Conservation (phyloP, 2,113 vertebrate genomes). For the Myotis lucifugus region DNA sequence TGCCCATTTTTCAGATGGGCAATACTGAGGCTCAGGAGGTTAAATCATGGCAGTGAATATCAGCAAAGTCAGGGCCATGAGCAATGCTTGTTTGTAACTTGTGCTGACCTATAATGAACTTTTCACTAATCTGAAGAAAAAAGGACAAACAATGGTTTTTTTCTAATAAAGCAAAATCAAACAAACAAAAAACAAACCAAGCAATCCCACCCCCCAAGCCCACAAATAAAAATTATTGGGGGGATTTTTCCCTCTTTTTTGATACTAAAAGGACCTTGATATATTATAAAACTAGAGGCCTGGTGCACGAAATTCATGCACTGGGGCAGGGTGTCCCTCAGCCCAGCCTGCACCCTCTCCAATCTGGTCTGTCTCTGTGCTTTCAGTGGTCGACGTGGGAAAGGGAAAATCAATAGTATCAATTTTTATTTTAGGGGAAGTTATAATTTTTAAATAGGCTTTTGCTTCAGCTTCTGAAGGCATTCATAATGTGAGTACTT, state of each 20-base stretch:
- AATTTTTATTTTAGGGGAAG: neutral
- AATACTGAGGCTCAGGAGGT: neutral
- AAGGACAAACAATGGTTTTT: neutral
- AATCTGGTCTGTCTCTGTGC: neutral
- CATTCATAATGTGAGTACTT: neutral
- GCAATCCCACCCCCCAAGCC: too few species aligned
- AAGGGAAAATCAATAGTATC: neutral
- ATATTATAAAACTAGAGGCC: neutral
- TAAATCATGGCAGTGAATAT: neutral
- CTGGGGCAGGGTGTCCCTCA: too few species aligned
- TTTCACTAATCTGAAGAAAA: neutral
- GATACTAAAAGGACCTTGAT: neutral
- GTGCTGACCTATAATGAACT: neutral
- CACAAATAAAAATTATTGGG: neutral
- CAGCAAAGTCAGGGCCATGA: neutral
- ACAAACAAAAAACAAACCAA: neutral
- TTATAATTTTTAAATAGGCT: neutral
- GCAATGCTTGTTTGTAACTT: neutral
- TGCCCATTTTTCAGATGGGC: conserved; percentile 23
- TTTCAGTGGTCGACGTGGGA: neutral
- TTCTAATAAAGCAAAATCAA: neutral
- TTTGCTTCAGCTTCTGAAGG: conserved; percentile 36
- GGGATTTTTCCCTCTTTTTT: neutral
- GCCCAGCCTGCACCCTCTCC: too few species aligned
- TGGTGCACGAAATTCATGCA: too few species aligned